Evolutionary conservation across 2,888 invertebrate species (phyloP), one percentile per base, ranked within the genome.

Genomic region (Orthosia incerta): DNA sequence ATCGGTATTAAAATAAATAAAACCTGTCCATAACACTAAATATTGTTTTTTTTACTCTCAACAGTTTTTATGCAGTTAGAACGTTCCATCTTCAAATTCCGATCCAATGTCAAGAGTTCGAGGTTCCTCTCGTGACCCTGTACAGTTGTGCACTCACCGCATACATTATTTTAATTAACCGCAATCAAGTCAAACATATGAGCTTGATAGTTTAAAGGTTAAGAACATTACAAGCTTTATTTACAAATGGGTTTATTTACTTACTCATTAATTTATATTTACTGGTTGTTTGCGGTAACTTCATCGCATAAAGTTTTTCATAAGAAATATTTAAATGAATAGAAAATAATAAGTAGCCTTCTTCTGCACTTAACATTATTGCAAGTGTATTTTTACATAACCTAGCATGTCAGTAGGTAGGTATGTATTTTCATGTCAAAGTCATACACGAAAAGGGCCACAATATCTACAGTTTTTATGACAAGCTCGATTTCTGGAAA

Each of bases 101-200:
- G 64, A n/a, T 45, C 55, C 76, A 81, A 79, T 85, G 83, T 66
- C 74, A 76, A 79, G 12, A 85, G 81, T 76, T 85, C 79, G 76
- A 74, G 75, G 73, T 71, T 74, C 53, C 11, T 15, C 15, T 39
- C 57, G 60, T 73, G 71, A 71, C 73, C 80, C 71, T 76, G 76
- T 76, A 12, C 70, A 68, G 31, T 51, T 76, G 76, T 76, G 9
- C 70, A 68, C 45, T 51, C 61, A 77, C 71, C 48, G 65, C 68
- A 71, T 69, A 70, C 51, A 64, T 71, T 53, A 75, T 71, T 72
- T 74, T 83, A 83, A 86, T 65, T 76, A 72, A 74, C 71, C 66
- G 66, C 73, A 73, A 71, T 80, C 73, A 73, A 81, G 46, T 59
- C 74, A 79, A 69, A 60, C 46, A 71, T 71, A 50, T 46, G 16